phyloP scores from a whole-genome alignment of 2,888 invertebrate genomes.

The Sesia apiformis region DNA sequence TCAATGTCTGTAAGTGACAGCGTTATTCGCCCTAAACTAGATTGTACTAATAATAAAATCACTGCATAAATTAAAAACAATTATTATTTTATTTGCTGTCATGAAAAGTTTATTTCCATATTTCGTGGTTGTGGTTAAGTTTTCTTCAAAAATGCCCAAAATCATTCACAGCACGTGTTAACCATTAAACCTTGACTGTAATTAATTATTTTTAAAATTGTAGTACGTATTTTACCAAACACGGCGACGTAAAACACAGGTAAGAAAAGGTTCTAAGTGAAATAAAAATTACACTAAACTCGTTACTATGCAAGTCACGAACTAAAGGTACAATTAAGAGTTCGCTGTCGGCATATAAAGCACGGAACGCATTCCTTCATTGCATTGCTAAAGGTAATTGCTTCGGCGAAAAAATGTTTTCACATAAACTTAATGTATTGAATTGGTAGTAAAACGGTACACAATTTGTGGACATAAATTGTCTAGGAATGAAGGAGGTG shows the following conservation, averaged over 20 bases:
- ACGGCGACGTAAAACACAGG: conserved; percentile 8
- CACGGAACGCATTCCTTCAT: conserved; percentile 42
- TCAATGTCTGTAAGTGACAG: conserved; percentile 48
- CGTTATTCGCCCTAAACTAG: conserved; percentile 19
- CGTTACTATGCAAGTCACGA: conserved; percentile 51
- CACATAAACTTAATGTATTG: conserved; percentile 28
- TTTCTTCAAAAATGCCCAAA: too few species aligned
- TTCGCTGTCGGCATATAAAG: conserved; percentile 52
- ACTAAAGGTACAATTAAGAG: conserved; percentile 55
- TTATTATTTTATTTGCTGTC: neutral
- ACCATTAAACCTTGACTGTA: too few species aligned
- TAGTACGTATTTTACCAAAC: neutral
- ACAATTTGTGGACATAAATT: neutral
- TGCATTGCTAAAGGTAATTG: conserved; percentile 34
- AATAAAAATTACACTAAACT: conserved; percentile 16
- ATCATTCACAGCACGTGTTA: too few species aligned
- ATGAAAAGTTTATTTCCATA: too few species aligned
- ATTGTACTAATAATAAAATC: neutral
- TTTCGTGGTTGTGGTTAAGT: too few species aligned
- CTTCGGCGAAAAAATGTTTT: conserved; percentile 27
- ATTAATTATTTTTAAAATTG: too few species aligned
- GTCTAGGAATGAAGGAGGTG: neutral
- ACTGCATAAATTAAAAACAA: neutral
- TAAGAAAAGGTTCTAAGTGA: conserved; percentile 3
- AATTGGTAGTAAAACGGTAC: neutral